phyloP scores from a whole-genome alignment of 1,140 invertebrate species.

The Pachypeltis micranthus region DNA sequence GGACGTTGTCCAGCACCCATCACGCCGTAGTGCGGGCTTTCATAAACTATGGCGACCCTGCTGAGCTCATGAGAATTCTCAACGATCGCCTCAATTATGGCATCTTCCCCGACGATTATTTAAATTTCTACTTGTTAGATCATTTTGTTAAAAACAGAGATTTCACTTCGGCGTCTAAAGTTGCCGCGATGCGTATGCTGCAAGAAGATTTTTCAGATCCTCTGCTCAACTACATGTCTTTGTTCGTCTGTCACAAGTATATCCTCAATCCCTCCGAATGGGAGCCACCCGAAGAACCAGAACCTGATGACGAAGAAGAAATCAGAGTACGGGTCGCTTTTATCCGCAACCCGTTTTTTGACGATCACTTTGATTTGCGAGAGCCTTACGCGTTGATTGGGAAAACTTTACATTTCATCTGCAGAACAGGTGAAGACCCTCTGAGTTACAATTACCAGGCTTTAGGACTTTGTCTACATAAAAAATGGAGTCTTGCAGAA shows the following conservation, averaged over 20 bases:
- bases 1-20: conserved; percentile 62
- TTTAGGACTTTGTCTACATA: conserved; percentile 52
- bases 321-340: conserved; percentile 65
- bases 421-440: conserved; percentile 39
- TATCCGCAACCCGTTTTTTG: conserved; percentile 66
- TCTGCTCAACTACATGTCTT: conserved; percentile 51
- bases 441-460: conserved; percentile 52
- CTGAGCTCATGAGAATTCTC: conserved; percentile 58
- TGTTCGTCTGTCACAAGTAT: conserved; percentile 66
- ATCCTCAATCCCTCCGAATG: conserved; percentile 46
- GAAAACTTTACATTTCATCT: conserved; percentile 60
- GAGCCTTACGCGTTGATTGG: conserved; percentile 55
- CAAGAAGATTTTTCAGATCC: conserved; percentile 75
- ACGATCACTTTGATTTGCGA: conserved; percentile 75
- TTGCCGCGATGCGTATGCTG: conserved; percentile 68
- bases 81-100: conserved; percentile 78
- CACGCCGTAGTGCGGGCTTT: conserved; percentile 64
- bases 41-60: conserved; percentile 41
- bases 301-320: conserved; percentile 43
- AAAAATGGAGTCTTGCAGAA: conserved; percentile 49
- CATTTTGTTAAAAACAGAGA: conserved; percentile 57
- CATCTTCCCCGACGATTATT: conserved; percentile 70
- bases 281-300: conserved; percentile 35
- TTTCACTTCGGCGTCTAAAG: conserved; percentile 55
- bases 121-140: conserved; percentile 72